Evolutionary conservation across 2,888 invertebrate genomes (phyloP), one percentile per base, ranked within the genome.

Genomic region (Arctia plantaginis): DNA sequence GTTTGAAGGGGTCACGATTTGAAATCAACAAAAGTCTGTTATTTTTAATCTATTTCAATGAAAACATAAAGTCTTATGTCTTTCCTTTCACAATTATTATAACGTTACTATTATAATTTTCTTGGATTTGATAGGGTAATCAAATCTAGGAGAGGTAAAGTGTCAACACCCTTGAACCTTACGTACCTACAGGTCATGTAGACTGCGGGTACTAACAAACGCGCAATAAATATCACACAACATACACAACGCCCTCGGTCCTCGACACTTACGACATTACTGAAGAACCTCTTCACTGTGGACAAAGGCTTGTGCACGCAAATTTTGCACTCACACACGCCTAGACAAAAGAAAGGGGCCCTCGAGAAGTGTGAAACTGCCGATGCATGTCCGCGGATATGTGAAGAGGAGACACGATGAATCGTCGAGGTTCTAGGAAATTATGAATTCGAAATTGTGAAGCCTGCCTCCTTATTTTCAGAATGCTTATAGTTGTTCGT

Each of bases 251-350:
- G 7, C 35, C 20, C 30, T 62, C 30, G 8, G 62, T 41, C 18
- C 44, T 62, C 59, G 10, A 41, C 41, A 59, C 59, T 62, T 20
- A 62, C 27, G 41, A 27, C 70, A 10, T 20, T 67, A 67, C 10
- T 70, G 23, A 55, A 62, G 44, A 30, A 62, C 44, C 62, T 30
- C 30, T 70, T 62, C 13, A 62, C n/a, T 18, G 23, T 3, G 67
- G n/a, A 84, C 76, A 76, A 81, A 81, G 75, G 76, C 44, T 55
- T 72, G 75, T 65, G 74, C 78, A 77, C 77, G 76, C 79, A 84
- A 80, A 87, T 86, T 81, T 83, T 83, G 77, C 75, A 80, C 82
- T 88, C 87, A 87, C 85, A 87, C 88, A 86, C 79, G 74, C 76
- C 75, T 79, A 78, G 71, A 86, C 88, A 89, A 88, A 85, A 84